phyloP scores from a whole-genome alignment of 2,113 vertebrate species.

The Psilopsiagon aurifrons region DNA sequence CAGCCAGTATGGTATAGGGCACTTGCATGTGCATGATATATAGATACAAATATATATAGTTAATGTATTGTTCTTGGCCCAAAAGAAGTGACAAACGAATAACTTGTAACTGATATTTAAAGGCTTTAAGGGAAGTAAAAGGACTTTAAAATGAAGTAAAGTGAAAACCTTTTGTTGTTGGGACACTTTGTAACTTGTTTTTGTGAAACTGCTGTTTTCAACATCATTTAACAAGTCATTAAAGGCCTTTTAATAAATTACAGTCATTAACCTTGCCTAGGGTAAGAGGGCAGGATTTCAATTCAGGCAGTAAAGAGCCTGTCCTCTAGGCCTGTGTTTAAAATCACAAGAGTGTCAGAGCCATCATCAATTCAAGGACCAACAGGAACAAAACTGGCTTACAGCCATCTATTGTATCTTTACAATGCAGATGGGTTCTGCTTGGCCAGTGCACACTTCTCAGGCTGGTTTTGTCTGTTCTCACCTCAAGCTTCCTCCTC shows the following conservation, averaged over 20 bases:
- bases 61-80: neutral
- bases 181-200: neutral
- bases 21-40: neutral
- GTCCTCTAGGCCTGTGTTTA: slow-evolving; percentile 30
- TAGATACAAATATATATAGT: neutral
- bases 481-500: neutral
- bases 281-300: slow-evolving; percentile 14
- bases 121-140: neutral
- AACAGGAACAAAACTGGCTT: neutral
- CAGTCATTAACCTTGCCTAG: slow-evolving; percentile 31
- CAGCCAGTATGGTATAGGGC: neutral
- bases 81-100: neutral
- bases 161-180: neutral
- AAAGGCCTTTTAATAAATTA: slow-evolving; percentile 37
- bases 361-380: slow-evolving; percentile 5
- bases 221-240: slow-evolving; percentile 49
- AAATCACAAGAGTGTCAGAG: neutral
- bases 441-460: neutral
- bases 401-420: slow-evolving; percentile 5
- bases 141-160: neutral
- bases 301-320: neutral
- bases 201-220: neutral
- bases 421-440: neutral
- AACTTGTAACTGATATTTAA: neutral
- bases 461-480: neutral